phyloP scores from a whole-genome alignment of 2,113 vertebrate genomes.

The Benitochromis conjunctus region DNA sequence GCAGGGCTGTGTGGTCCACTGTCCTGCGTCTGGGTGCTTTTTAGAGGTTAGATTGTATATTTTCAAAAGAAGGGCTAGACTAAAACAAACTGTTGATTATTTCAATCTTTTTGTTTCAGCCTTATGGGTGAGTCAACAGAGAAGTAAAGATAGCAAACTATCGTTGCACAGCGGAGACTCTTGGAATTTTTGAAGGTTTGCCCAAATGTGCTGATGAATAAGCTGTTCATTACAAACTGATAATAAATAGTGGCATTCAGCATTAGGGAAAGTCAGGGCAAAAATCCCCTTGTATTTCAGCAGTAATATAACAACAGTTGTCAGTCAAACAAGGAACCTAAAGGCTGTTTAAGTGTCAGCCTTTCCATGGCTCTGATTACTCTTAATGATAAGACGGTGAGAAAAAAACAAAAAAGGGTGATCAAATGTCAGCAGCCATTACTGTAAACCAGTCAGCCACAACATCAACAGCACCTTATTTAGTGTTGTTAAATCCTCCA shows the following conservation, averaged over 20 bases:
- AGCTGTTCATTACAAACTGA: conserved; percentile 15
- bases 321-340: background rate
- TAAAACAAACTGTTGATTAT: conserved; percentile 33
- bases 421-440: background rate
- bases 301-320: background rate
- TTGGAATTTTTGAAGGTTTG: background rate
- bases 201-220: background rate
- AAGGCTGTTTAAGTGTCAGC: background rate
- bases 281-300: conserved; percentile 30
- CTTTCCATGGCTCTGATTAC: background rate
- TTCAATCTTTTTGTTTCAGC: conserved; percentile 5
- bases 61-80: conserved; percentile 46
- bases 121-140: conserved; percentile 17
- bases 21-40: background rate
- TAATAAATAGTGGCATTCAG: background rate
- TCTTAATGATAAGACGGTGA: background rate
- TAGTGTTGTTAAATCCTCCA: background rate
- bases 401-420: background rate
- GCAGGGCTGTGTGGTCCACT: background rate
- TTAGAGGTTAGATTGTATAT: conserved; percentile 45
- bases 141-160: conserved; percentile 11
- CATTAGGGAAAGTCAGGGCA: background rate
- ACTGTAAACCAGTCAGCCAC: background rate
- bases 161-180: background rate
- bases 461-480: background rate